Conservation (phyloP, 2,797 vertebrate genomes). For the Lophotriccus pileatus region DNA sequence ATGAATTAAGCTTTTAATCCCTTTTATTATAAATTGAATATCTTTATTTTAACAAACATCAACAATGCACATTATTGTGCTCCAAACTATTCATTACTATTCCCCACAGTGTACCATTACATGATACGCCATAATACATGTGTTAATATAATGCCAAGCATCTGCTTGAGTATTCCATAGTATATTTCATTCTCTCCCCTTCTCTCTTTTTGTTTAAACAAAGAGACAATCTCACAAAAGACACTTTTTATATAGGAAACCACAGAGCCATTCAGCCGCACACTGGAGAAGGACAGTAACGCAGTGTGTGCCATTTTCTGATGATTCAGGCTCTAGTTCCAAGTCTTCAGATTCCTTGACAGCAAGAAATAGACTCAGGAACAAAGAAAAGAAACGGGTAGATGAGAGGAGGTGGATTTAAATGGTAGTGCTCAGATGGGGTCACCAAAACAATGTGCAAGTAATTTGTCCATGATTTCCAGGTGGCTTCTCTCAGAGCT, state of each 20-base stretch:
- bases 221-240: slow-evolving; percentile 68
- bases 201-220: slow-evolving; percentile 71
- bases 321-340: background rate
- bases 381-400: background rate
- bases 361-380: background rate
- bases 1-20: slow-evolving; percentile 99
- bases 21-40: slow-evolving; percentile 95
- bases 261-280: slow-evolving; percentile 23
- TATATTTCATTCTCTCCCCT: slow-evolving; percentile 67
- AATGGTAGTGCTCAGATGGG: background rate
- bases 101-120: slow-evolving; percentile 80
- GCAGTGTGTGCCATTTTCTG: slow-evolving; percentile 19
- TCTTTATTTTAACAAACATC: slow-evolving; percentile 96
- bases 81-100: slow-evolving; percentile 81
- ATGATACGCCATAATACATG: slow-evolving; percentile 80
- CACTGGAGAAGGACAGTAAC: slow-evolving; percentile 21
- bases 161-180: slow-evolving; percentile 73
- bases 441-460: background rate
- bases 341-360: background rate
- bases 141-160: slow-evolving; percentile 77
- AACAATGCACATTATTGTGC: slow-evolving; percentile 81
- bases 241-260: slow-evolving; percentile 42
- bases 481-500: background rate
- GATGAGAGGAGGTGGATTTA: background rate
- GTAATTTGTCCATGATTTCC: background rate